Percentiles rank a stretch among this genome's conserved stretches.
Evolutionary conservation across 2,888 invertebrate species (phyloP).

Genomic region (Aleiodes alternator): DNA sequence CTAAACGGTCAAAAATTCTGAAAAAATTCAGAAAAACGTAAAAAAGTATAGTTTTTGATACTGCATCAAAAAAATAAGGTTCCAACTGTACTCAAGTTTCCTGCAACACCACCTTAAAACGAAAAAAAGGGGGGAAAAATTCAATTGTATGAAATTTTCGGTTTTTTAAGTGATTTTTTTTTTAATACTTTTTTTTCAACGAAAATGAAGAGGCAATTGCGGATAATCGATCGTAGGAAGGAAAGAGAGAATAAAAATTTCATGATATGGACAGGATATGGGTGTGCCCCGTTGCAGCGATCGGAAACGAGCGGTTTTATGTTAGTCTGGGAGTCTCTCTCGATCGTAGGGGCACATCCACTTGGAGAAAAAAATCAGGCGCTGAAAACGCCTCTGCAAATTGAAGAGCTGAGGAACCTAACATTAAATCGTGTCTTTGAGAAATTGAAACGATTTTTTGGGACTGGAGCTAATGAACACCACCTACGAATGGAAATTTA

Average conservation of each 20-base stretch:
- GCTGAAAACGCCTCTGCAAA: slow-evolving; percentile 29
- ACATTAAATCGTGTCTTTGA: slow-evolving; percentile 21
- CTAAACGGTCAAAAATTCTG: too few relatives aligned
- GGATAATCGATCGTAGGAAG: slow-evolving; percentile 67
- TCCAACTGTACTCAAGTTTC: too few relatives aligned
- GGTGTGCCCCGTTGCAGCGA: slow-evolving; percentile 61
- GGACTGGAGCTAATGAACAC: slow-evolving; percentile 16
- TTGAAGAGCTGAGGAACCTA: slow-evolving; percentile 2
- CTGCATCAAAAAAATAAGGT: too few relatives aligned
- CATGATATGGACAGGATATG: slow-evolving; percentile 63
- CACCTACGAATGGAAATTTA: slow-evolving; percentile 2
- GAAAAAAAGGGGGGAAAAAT: background rate
- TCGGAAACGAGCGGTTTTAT: slow-evolving; percentile 60
- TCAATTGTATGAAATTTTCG: background rate
- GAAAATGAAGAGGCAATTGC: slow-evolving; percentile 55
- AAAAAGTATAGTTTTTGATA: too few relatives aligned
- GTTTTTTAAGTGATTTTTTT: background rate
- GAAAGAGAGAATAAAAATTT: slow-evolving; percentile 47
- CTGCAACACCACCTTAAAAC: background rate
- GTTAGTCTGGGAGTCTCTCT: slow-evolving; percentile 1
- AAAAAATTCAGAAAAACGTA: too few relatives aligned
- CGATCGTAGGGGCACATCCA: background rate
- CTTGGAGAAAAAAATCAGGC: slow-evolving; percentile 9
- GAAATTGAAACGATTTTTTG: background rate
- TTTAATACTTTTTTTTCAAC: slow-evolving; percentile 16